These are phyloP conservation scores for Micoletzkya japonica DNA, from an alignment of 2,888 invertebrate species.

Conservation along the genomic window DNA sequence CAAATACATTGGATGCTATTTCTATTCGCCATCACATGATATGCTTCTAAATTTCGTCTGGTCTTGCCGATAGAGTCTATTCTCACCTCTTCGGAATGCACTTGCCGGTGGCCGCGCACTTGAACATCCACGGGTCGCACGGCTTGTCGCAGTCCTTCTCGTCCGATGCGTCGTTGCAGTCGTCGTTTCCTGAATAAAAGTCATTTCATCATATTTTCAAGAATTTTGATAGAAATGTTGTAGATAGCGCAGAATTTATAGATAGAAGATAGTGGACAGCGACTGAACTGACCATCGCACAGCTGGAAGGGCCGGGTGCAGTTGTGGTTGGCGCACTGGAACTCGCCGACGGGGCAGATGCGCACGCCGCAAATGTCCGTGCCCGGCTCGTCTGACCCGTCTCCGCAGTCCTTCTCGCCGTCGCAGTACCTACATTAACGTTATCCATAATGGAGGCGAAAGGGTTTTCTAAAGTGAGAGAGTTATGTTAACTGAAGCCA, in stretches of 20 bases:
- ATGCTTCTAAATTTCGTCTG: neutral
- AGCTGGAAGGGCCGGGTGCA: constrained; percentile 89
- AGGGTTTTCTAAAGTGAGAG: too few species aligned
- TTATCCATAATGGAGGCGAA: too few species aligned
- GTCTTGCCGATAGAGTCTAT: neutral
- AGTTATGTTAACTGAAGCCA: too few species aligned
- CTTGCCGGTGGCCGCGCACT: constrained; percentile 67
- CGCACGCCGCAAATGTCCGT: constrained; percentile 54
- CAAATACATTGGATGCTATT: neutral
- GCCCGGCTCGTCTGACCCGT: constrained; percentile 84
- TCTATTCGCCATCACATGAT: neutral
- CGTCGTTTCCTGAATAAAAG: constrained; percentile 45
- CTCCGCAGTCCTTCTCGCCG: constrained; percentile 81
- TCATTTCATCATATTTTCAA: neutral
- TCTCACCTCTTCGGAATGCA: constrained; percentile 79
- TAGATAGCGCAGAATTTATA: too few species aligned
- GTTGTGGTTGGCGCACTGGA: constrained; percentile 89
- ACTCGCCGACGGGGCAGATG: constrained; percentile 74
- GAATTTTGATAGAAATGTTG: neutral
- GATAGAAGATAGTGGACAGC: too few species aligned
- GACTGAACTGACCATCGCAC: constrained; percentile 80
- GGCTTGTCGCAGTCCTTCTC: constrained; percentile 62
- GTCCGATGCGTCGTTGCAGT: constrained; percentile 62
- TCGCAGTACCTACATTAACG: constrained; percentile 51
- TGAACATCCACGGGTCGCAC: constrained; percentile 64